Base-by-base conservation (phyloP, 2,797 vertebrate species). In the Semotilus atromaculatus region DNA sequence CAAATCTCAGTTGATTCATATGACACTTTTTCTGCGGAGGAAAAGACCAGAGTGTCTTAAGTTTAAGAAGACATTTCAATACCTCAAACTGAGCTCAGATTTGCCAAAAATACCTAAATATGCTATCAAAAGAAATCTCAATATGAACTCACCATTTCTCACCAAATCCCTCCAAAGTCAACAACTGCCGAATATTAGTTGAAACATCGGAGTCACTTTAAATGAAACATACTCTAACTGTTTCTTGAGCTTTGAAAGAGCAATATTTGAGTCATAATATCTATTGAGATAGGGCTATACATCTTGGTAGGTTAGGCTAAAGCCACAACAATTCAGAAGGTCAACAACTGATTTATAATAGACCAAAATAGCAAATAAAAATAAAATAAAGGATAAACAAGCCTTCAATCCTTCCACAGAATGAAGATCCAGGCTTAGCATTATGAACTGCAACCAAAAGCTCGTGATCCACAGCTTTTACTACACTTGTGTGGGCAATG, bases 401-500 rank as follows among this genome's bases (percentile, higher is more conserved):
- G 23, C 53, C 38, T 36, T 40, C 67, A 34, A 48, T 31, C 36
- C 4, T 72, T 40, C 29, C 29, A 43, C 11, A 68, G 18, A 79
- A 6, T 6, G 40, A 62, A 77, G 78, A 73, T 79, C 81, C 60
- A 14, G 72, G 76, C 48, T 79, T 84, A 74, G 74, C 72, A n/a
- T n/a, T 83, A 53, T 45, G 26, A 86, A 80, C 60, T 19, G 40
- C 67, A 81, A 73, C 74, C 74, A 66, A 58, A 67, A 67, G 58
- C 58, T 72, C 13, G n/a, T 58, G 51, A 86, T 45, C 43, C 43
- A 45, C 14, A 5, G 4, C 45, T 48, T 72, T 72, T 13, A 23
- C 73, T 64, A 18, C 19, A 80, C 53, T 43, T 36, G n/a, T 71
- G 51, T 34, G 73, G 51, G 51, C 16, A 70, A 7, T 45, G 68